Percentiles rank a stretch among this genome's conserved stretches.
These are phyloP conservation scores for Ectemnius cavifrons DNA, from an alignment of 2,888 invertebrate genomes.

Conservation along the genomic window DNA sequence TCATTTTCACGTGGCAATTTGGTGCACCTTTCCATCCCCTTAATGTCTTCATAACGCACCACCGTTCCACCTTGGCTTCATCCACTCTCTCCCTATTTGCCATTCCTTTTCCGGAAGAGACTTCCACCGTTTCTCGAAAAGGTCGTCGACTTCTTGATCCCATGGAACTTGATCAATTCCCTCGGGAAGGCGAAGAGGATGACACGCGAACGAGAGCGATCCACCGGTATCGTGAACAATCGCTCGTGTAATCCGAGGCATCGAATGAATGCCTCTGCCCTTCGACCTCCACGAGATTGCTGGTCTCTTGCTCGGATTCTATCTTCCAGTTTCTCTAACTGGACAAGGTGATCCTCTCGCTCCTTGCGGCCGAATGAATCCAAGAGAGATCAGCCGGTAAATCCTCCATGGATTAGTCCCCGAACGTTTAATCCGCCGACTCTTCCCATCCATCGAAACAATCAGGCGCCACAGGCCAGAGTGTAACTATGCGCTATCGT, in stretches of 20 bases:
- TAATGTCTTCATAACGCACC: slow-evolving; percentile 48
- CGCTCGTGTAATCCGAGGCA: slow-evolving; percentile 21
- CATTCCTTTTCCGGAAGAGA: not conserved
- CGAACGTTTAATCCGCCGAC: slow-evolving; percentile 16
- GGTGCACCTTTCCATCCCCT: slow-evolving; percentile 35
- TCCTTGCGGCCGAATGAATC: slow-evolving; percentile 41
- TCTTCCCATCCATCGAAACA: not conserved
- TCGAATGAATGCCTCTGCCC: slow-evolving; percentile 27
- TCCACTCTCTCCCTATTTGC: slow-evolving; percentile 23
- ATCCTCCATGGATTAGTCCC: slow-evolving; percentile 35
- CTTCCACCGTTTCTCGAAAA: too few species aligned
- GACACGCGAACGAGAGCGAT: not conserved
- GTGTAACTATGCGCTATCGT: slow-evolving; percentile 12
- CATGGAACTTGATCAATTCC: not conserved
- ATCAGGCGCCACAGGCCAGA: not conserved
- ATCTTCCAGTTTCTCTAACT: slow-evolving; percentile 36
- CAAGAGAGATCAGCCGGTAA: slow-evolving; percentile 30
- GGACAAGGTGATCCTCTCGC: slow-evolving; percentile 44
- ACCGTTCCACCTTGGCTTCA: slow-evolving; percentile 19
- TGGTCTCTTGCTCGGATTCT: slow-evolving; percentile 15
- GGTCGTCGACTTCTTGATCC: too few species aligned
- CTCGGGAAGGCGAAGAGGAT: slow-evolving; percentile 3
- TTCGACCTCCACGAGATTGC: slow-evolving; percentile 37
- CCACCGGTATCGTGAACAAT: too few species aligned
- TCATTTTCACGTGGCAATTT: slow-evolving; percentile 53